Evolutionary conservation across 2,113 vertebrate genomes (phyloP), one percentile per base, ranked within the genome.

Genomic region (Furnarius figulus): DNA sequence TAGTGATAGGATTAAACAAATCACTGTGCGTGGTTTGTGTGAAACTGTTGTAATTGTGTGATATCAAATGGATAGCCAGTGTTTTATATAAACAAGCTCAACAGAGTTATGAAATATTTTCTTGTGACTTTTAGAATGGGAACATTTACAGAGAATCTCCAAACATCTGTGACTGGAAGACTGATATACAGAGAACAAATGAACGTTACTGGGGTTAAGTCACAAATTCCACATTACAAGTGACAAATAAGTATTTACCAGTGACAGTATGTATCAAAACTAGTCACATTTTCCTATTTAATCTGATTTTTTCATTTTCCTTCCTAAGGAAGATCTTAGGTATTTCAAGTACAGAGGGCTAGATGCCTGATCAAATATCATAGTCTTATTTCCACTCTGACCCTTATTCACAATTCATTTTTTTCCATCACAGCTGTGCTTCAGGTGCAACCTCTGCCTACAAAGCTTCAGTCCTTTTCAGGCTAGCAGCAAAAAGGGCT

Each of bases 1-100:
- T 25, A 63, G 55, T 82, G n/a, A 53, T 3, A 11, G 9, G n/a
- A 35, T 68, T 83, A 52, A 87, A 80, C 12, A 73, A 53, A 49
- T 44, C 44, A 37, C 49, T 47, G 21, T 0, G 2, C 4, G 2
- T 12, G 7, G 3, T 56, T 46, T 40, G 53, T 58, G 59, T 73
- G 53, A 53, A 92, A 70, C 31, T 31, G 2, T 19, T 61, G 46
- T 10, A 74, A 71, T 58, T 23, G 56, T 39, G 47, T 39, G 31
- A 16, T 61, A 62, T 44, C 33, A 87, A 67, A 77, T 63, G 42
- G 28, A 44, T 68, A 62, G 24, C 23, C 5, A 9, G 14, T 63
- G 65, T 50, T 89, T 91, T 55, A 31, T 47, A 72, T 37, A 61
- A 86, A 37, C 0, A 9, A 40, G 11, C 11, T 85, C 0, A 0